These are phyloP conservation scores for Struthio camelus DNA, from an alignment of 2,113 vertebrate genomes.

Conservation along the genomic window DNA sequence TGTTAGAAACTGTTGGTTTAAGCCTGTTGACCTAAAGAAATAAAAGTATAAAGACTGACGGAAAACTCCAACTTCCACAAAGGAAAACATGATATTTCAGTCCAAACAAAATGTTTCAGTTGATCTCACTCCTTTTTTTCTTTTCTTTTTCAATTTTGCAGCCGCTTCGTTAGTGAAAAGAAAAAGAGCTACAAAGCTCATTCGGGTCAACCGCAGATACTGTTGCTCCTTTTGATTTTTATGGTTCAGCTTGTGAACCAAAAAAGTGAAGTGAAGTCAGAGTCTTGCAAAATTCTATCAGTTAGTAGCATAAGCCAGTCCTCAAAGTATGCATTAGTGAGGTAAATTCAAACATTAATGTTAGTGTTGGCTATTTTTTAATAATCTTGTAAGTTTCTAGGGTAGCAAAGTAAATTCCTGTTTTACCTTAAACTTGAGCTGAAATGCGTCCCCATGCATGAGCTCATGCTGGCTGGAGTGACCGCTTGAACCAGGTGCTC, in stretches of 20 bases:
- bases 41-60: background rate
- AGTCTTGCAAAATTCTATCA: background rate
- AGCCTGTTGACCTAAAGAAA: background rate
- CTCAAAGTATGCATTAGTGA: background rate
- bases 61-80: background rate
- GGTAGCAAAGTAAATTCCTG: background rate
- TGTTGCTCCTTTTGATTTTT: background rate
- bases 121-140: background rate
- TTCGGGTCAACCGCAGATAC: background rate
- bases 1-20: slow-evolving; percentile 6
- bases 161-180: background rate
- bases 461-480: background rate
- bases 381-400: background rate
- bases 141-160: background rate
- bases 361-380: background rate
- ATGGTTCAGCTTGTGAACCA: background rate
- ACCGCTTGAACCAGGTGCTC: background rate
- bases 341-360: background rate
- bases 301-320: background rate
- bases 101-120: slow-evolving; percentile 33
- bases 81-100: background rate
- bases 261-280: background rate
- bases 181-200: background rate
- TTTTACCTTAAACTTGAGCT: background rate
- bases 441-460: background rate